A percentile compares a stretch with the other conserved stretches of the same genome.
Conservation (phyloP, 2,113 vertebrate genomes). For the Callaeas wilsoni region DNA sequence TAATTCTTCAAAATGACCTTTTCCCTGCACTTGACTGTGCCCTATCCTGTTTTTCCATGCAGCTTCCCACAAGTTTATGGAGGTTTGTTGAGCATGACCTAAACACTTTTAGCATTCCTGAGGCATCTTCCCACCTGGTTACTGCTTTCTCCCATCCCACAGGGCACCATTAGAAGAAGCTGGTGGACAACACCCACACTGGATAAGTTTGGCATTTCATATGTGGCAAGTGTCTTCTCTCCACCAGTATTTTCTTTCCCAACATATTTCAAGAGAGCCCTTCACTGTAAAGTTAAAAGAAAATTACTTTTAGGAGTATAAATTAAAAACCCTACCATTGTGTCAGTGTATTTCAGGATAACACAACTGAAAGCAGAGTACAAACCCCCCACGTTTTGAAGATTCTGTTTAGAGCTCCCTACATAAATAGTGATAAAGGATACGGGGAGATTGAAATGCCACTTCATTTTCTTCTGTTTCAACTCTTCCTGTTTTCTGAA, state of each 20-base stretch:
- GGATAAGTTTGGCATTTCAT: not conserved
- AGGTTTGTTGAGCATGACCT: not conserved
- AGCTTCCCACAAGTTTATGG: not conserved
- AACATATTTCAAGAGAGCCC: not conserved
- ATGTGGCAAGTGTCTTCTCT: not conserved
- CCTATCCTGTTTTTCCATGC: not conserved
- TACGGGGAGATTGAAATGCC: not conserved
- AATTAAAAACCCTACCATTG: not conserved
- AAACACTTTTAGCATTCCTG: not conserved
- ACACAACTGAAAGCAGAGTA: not conserved
- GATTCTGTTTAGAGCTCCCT: not conserved
- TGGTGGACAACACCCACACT: not conserved
- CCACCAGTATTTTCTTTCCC: not conserved
- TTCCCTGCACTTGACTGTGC: not conserved
- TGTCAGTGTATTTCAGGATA: not conserved
- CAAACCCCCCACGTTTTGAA: not conserved
- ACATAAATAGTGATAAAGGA: not conserved
- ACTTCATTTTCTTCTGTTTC: conserved; percentile 26
- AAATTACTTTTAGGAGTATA: not conserved
- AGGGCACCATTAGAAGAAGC: not conserved
- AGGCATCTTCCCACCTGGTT: not conserved
- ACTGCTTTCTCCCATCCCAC: not conserved
- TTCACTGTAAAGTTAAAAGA: not conserved
- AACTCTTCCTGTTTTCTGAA: conserved; percentile 73
- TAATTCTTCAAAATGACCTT: not conserved